Conservation (phyloP, 2,797 vertebrate genomes). For the Acanthurus leucopareius region DNA sequence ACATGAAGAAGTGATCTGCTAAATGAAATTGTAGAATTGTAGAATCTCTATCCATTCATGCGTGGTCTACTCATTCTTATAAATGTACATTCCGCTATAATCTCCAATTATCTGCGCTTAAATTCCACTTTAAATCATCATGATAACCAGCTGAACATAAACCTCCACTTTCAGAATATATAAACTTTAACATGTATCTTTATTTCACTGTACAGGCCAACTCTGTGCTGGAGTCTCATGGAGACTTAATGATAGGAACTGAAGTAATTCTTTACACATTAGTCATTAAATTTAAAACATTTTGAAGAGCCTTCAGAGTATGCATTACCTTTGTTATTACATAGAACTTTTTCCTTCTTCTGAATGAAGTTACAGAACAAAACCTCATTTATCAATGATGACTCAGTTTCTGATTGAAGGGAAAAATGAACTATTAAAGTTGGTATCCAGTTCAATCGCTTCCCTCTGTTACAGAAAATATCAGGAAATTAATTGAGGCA, state of each 20-base stretch:
- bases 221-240: background rate
- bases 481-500: slow-evolving; percentile 35
- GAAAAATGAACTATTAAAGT: slow-evolving; percentile 16
- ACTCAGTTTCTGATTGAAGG: slow-evolving; percentile 40
- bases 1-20: slow-evolving; percentile 1
- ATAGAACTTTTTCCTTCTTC: background rate
- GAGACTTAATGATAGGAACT: background rate
- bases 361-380: background rate
- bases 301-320: background rate
- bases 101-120: background rate
- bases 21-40: too few relatives aligned
- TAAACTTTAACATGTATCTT: background rate
- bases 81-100: background rate
- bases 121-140: background rate
- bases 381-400: slow-evolving; percentile 6
- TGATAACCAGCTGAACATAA: background rate
- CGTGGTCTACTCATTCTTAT: background rate
- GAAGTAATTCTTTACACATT: background rate
- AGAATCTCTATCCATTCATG: slow-evolving; percentile 1
- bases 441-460: slow-evolving; percentile 15
- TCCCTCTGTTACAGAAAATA: slow-evolving; percentile 22
- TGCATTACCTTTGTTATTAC: background rate
- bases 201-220: background rate
- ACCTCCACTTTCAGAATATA: background rate
- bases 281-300: background rate